phyloP scores from a whole-genome alignment of 2,113 vertebrate species.

The Bombycilla garrulus region DNA sequence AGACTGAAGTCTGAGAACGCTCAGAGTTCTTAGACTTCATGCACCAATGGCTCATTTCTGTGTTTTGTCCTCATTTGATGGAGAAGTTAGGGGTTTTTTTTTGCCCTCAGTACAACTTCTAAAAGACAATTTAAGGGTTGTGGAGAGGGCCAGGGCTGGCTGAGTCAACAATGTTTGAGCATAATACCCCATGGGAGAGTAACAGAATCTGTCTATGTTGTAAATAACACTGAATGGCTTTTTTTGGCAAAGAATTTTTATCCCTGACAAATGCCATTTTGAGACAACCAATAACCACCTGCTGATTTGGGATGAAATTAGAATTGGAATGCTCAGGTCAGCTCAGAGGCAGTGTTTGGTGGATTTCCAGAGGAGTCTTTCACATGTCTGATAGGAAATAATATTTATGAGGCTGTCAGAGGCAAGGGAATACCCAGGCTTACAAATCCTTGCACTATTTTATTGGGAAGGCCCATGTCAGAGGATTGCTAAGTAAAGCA shows the following conservation, averaged over 20 bases:
- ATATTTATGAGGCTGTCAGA: neutral
- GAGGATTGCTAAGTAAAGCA: neutral
- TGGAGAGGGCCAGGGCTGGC: neutral
- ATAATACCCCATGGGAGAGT: neutral
- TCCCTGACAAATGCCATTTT: slow-evolving; percentile 21
- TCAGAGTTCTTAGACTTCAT: neutral
- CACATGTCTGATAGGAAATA: neutral
- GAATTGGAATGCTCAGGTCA: neutral
- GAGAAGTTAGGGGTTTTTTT: neutral
- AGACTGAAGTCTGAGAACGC: neutral
- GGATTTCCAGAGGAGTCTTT: neutral
- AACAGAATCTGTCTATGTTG: neutral
- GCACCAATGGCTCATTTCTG: neutral
- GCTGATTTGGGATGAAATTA: neutral
- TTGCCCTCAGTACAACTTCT: neutral
- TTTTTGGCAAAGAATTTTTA: slow-evolving; percentile 39
- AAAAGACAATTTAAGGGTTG: neutral
- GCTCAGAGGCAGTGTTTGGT: neutral
- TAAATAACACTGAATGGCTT: slow-evolving; percentile 5
- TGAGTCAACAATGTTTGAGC: neutral
- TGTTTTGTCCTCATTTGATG: neutral
- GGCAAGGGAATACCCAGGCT: neutral
- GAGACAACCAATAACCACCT: neutral
- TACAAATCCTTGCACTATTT: neutral
- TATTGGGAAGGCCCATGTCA: neutral